These are phyloP conservation scores for Eurytoma californica DNA, from an alignment of 2,888 invertebrate genomes.

Conservation along the genomic window DNA sequence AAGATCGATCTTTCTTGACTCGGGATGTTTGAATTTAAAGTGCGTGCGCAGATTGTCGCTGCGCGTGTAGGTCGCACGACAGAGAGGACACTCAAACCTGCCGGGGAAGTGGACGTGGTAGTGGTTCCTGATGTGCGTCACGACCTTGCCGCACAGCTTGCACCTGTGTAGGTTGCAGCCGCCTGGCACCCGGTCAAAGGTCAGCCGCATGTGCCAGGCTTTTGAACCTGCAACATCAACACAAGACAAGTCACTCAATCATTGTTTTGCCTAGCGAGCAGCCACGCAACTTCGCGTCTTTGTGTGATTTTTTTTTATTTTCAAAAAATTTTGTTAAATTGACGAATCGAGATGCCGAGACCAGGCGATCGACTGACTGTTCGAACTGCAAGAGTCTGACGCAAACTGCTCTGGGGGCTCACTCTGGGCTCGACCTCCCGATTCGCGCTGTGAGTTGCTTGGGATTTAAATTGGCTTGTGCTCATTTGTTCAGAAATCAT, in stretches of 20 bases:
- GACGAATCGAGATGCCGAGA: constrained; percentile 6
- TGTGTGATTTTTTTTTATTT: constrained; percentile 33
- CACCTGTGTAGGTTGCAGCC: constrained; percentile 95
- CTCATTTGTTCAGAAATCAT: constrained; percentile 49
- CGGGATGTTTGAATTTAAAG: constrained; percentile 95
- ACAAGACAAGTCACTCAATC: constrained; percentile 76
- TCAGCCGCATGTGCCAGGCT: constrained; percentile 96
- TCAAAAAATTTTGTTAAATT: background rate
- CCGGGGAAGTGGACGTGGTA: constrained; percentile 96
- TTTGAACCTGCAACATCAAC: constrained; percentile 91
- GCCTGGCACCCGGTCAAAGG: constrained; percentile 94
- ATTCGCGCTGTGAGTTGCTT: too few species aligned
- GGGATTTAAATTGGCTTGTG: background rate
- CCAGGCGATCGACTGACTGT: background rate
- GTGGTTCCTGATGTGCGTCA: constrained; percentile 95
- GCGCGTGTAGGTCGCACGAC: constrained; percentile 93
- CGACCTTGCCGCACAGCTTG: constrained; percentile 95
- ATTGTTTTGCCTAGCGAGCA: constrained; percentile 68
- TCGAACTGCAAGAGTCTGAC: too few species aligned
- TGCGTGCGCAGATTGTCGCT: constrained; percentile 94
- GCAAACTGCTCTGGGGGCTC: too few species aligned
- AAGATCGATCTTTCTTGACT: constrained; percentile 89
- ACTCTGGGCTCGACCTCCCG: constrained; percentile 48
- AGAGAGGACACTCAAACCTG: constrained; percentile 93
- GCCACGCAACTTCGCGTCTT: constrained; percentile 50